A percentile compares a stretch with the other conserved stretches of the same genome.
These are phyloP conservation scores for Chelonus formosanus DNA, from an alignment of 2,888 invertebrate species.

Conservation along the genomic window DNA sequence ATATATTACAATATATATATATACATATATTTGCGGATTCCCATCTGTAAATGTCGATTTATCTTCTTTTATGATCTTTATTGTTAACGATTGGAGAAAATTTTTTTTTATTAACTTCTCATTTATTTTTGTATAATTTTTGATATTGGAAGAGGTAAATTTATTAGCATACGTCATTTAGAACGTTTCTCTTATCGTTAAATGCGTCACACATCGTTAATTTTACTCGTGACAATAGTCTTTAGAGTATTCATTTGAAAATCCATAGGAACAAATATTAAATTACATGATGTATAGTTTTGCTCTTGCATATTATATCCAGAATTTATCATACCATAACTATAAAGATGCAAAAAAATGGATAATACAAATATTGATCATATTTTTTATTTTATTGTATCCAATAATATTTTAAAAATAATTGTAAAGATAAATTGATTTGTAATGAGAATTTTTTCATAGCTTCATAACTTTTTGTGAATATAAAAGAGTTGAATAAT, in stretches of 20 bases:
- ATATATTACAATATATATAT: neutral
- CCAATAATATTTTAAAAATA: too few species aligned
- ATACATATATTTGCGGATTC: constrained; percentile 5
- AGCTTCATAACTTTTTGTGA: too few species aligned
- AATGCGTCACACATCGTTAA: constrained; percentile 9
- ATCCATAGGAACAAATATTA: neutral
- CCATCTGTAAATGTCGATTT: constrained; percentile 21
- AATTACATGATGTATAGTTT: too few species aligned
- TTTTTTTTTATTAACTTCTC: constrained; percentile 6
- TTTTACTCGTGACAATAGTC: neutral
- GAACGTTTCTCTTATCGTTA: constrained; percentile 14
- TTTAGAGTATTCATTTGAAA: neutral
- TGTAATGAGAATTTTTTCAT: too few species aligned
- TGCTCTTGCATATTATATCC: too few species aligned
- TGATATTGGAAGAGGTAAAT: neutral
- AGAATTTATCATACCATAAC: too few species aligned
- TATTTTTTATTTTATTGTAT: too few species aligned
- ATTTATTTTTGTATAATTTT: constrained; percentile 12
- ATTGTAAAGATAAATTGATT: too few species aligned
- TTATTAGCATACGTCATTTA: constrained; percentile 12
- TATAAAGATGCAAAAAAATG: too few species aligned
- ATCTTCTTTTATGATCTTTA: constrained; percentile 6
- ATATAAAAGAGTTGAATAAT: too few species aligned
- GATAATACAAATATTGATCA: too few species aligned
- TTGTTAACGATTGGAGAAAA: constrained; percentile 14